Evolutionary conservation across 2,888 invertebrate species (phyloP).

Genomic region (Drosophila neotestacea): DNA sequence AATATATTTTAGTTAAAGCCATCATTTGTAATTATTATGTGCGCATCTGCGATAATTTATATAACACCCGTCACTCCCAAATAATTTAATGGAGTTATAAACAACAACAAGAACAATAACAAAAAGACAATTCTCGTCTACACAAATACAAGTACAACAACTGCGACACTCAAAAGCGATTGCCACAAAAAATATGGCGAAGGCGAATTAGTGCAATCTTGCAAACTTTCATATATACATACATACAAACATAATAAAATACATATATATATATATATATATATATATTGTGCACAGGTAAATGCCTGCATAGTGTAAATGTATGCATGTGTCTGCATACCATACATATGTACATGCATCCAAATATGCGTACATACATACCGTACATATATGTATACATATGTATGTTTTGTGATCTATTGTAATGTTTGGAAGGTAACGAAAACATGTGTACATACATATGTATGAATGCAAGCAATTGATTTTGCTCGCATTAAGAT

Average conservation of each 20-base stretch:
- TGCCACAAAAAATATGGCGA: conserved; percentile 62
- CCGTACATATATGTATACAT: conserved; percentile 6
- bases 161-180: conserved; percentile 42
- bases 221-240: conserved; percentile 50
- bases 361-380: conserved; percentile 1
- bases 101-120: conserved; percentile 23
- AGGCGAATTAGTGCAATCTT: conserved; percentile 63
- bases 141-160: conserved; percentile 52
- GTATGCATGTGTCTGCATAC: conserved; percentile 30
- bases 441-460: conserved; percentile 35
- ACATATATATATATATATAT: conserved; percentile 32
- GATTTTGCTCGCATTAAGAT: conserved; percentile 40
- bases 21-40: conserved; percentile 22
- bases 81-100: conserved; percentile 1
- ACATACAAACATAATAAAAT: conserved; percentile 27
- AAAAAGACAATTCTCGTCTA: conserved; percentile 45
- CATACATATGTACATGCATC: conserved; percentile 14
- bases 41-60: conserved; percentile 11
- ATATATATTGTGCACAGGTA: conserved; percentile 44
- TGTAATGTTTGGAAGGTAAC: conserved; percentile 38
- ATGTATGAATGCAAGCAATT: conserved; percentile 34
- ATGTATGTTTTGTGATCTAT: conserved; percentile 21
- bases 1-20: conserved; percentile 46
- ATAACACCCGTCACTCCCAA: conserved; percentile 18
- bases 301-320: conserved; percentile 42